Conservation (phyloP, 1,140 invertebrate genomes). For the Eriocheir sinensis region DNA sequence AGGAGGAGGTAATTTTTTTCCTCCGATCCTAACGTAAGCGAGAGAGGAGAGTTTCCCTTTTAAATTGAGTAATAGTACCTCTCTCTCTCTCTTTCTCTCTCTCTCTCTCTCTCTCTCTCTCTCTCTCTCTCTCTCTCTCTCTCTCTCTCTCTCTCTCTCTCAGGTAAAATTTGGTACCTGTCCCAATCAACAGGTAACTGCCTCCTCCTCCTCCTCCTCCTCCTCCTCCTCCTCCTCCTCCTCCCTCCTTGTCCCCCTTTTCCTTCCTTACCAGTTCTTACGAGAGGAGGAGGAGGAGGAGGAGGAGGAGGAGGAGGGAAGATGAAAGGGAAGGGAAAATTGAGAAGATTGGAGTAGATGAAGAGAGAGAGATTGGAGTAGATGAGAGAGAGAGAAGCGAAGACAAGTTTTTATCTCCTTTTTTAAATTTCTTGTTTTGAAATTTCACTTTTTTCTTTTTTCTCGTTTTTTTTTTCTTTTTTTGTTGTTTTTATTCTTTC, state of each 20-base stretch:
- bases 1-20: not conserved
- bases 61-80: not conserved
- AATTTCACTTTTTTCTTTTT: not conserved
- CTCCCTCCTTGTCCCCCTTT: not conserved
- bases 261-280: not conserved
- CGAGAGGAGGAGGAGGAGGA: too few species aligned
- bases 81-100: slow-evolving; percentile 53
- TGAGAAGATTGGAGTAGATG: too few species aligned
- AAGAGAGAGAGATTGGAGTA: too few species aligned
- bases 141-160: slow-evolving; percentile 27
- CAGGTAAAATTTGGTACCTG: too few species aligned
- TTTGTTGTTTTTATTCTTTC: not conserved
- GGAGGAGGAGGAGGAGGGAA: too few species aligned
- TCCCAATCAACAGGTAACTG: too few species aligned
- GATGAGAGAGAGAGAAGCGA: too few species aligned
- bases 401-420: not conserved
- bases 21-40: not conserved
- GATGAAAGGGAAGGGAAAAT: too few species aligned
- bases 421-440: not conserved
- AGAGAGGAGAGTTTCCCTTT: too few species aligned
- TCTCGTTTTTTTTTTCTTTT: not conserved
- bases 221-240: not conserved
- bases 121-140: slow-evolving; percentile 42
- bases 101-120: slow-evolving; percentile 57
- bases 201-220: slow-evolving; percentile 24